Conservation (phyloP, 2,797 vertebrate species). For the Phoebastria nigripes region DNA sequence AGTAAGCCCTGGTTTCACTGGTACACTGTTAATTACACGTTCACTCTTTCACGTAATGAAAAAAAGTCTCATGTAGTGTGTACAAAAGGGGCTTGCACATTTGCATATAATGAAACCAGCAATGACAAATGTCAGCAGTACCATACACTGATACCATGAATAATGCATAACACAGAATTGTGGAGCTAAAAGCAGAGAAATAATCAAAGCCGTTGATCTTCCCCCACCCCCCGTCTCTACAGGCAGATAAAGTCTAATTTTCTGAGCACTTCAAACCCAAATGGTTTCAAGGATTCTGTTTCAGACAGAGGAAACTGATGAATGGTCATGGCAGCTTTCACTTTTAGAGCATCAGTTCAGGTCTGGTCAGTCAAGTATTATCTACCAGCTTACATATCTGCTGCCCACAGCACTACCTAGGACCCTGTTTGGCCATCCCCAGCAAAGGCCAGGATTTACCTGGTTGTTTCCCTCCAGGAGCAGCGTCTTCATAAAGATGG, state of each 20-base stretch:
- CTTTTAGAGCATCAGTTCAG: neutral
- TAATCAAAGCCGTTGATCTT: neutral
- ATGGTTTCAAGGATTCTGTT: neutral
- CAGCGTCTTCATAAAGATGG: neutral
- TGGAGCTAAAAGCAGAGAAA: slow-evolving; percentile 7
- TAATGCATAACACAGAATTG: slow-evolving; percentile 3
- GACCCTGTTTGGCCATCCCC: neutral
- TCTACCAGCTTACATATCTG: neutral
- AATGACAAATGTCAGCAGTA: slow-evolving; percentile 42
- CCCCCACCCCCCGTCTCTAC: neutral
- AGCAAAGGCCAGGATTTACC: neutral
- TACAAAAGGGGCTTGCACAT: neutral
- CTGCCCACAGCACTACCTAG: fast-evolving
- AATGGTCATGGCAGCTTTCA: neutral
- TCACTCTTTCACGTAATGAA: neutral
- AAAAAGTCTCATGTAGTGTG: neutral
- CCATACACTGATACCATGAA: slow-evolving; percentile 6
- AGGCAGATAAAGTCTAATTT: neutral
- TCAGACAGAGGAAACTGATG: neutral
- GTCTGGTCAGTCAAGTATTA: neutral
- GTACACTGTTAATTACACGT: slow-evolving; percentile 17
- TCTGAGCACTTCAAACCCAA: neutral
- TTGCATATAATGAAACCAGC: slow-evolving; percentile 43
- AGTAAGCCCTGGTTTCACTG: neutral
- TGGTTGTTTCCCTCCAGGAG: neutral